A percentile compares a stretch with the other conserved stretches of the same genome.
These are phyloP conservation scores for Martes flavigula DNA, from an alignment of 2,797 vertebrate genomes.

Conservation along the genomic window DNA sequence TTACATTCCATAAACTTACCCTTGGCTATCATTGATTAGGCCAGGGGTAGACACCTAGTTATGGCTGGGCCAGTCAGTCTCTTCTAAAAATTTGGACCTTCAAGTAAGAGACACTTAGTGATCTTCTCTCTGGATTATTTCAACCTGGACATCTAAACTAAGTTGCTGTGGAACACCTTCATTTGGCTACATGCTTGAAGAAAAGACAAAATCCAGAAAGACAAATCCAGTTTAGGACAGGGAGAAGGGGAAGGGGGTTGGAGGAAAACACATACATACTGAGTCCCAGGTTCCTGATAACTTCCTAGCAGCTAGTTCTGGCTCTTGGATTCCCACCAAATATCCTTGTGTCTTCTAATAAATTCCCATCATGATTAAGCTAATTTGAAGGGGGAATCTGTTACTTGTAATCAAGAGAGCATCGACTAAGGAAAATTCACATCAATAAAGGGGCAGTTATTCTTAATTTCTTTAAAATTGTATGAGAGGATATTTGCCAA, in stretches of 20 bases:
- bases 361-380: neutral
- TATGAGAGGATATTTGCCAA: neutral
- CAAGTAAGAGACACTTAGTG: neutral
- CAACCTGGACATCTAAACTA: neutral
- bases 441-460: neutral
- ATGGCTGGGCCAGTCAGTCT: neutral
- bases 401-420: neutral
- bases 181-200: neutral
- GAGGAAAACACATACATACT: neutral
- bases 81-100: neutral
- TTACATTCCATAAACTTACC: neutral
- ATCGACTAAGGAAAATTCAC: conserved; percentile 16
- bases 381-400: conserved; percentile 33
- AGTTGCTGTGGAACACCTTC: neutral
- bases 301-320: neutral
- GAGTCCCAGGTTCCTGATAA: neutral
- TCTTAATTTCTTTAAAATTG: neutral
- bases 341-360: neutral
- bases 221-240: neutral
- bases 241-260: neutral
- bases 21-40: neutral
- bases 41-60: neutral
- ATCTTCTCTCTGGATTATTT: neutral
- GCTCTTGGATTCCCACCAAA: conserved; percentile 15
- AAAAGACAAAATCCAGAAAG: too few species aligned